phyloP scores from a whole-genome alignment of 2,797 vertebrate species.

The Brachymystax lenok region DNA sequence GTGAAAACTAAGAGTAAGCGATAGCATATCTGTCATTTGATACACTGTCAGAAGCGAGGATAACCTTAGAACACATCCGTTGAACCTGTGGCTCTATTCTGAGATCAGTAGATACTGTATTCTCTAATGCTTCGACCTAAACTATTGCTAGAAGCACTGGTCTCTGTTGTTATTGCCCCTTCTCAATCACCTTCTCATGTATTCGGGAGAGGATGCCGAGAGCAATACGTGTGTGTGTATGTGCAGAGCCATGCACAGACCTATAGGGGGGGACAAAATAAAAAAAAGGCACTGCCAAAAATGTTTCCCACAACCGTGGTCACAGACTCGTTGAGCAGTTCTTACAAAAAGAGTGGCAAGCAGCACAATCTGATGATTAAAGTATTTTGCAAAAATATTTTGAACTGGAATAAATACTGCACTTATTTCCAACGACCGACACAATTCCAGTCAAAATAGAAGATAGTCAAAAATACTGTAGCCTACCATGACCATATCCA shows the following conservation, averaged over 20 bases:
- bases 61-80: conserved; percentile 16
- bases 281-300: no score
- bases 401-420: no score
- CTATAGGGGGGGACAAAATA: no score
- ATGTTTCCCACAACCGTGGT: no score
- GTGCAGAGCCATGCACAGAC: background rate
- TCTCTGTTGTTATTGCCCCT: conserved; percentile 37
- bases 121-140: conserved; percentile 49
- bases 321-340: no score
- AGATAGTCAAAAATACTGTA: no score
- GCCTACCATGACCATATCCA: no score
- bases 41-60: conserved; percentile 35
- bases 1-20: background rate
- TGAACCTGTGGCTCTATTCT: conserved; percentile 33
- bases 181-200: conserved; percentile 47
- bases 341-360: no score
- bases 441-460: no score
- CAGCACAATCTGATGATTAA: no score
- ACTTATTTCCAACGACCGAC: no score
- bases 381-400: no score
- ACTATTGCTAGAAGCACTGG: conserved; percentile 43
- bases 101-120: conserved; percentile 44
- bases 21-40: conserved; percentile 42
- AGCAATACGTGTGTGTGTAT: background rate
- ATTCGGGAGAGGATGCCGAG: conserved; percentile 35